Evolutionary conservation across 1,140 invertebrate genomes (phyloP).

Genomic region (Lamellibrachia luymesi): DNA sequence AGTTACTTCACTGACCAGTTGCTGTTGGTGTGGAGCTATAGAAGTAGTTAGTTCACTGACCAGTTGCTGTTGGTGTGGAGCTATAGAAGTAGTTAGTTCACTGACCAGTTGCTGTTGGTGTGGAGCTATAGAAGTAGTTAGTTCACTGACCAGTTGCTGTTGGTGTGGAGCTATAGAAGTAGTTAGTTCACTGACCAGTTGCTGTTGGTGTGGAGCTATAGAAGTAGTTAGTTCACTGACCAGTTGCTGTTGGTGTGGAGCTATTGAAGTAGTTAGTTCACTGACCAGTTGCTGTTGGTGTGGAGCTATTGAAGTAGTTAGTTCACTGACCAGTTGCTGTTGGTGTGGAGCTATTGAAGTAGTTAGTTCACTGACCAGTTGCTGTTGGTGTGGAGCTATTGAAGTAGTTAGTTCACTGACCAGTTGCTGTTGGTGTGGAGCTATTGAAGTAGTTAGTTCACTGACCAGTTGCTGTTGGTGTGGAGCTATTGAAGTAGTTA

Average conservation of each 20-base stretch:
- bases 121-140: neutral
- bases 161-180: conserved; percentile 16
- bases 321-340: too few species aligned
- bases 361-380: too few species aligned
- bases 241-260: conserved; percentile 43
- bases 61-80: conserved; percentile 43
- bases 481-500: too few species aligned
- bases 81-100: conserved; percentile 3
- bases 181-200: conserved; percentile 43
- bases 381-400: too few species aligned
- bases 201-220: conserved; percentile 33
- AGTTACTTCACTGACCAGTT: conserved; percentile 42
- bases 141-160: conserved; percentile 49
- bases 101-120: conserved; percentile 50
- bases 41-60: conserved; percentile 34
- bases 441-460: too few species aligned
- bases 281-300: conserved; percentile 51
- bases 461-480: too few species aligned
- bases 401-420: too few species aligned
- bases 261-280: neutral
- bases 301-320: too few species aligned
- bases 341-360: too few species aligned
- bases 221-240: conserved; percentile 34
- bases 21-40: conserved; percentile 33
- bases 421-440: too few species aligned